These are phyloP conservation scores for Gymnoscopelus microlampas DNA, from an alignment of 2,797 vertebrate genomes.

Conservation along the genomic window DNA sequence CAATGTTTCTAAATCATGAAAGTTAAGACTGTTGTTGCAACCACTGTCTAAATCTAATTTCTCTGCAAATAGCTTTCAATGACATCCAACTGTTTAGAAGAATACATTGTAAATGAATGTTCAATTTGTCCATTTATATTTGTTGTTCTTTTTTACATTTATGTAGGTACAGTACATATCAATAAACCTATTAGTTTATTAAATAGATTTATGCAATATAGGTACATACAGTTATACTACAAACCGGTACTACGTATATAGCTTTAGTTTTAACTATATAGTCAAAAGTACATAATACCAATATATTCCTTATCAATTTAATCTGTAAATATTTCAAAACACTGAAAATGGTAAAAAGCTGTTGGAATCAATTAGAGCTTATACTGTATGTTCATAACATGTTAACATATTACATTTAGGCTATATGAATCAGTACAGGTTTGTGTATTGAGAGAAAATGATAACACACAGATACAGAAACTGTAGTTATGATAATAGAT, in stretches of 20 bases:
- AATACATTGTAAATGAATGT: too few relatives aligned
- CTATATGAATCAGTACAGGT: too few relatives aligned
- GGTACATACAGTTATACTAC: constrained; percentile 4
- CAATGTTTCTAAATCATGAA: too few relatives aligned
- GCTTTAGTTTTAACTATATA: neutral
- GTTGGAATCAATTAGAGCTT: too few relatives aligned
- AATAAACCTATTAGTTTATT: constrained; percentile 18
- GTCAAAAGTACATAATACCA: neutral
- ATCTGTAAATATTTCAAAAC: constrained; percentile 1
- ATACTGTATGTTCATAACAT: neutral
- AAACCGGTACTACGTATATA: neutral
- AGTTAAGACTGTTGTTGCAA: too few relatives aligned
- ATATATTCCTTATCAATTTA: neutral
- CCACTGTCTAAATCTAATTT: too few relatives aligned
- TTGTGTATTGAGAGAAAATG: too few relatives aligned
- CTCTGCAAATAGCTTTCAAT: too few relatives aligned
- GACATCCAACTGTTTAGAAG: too few relatives aligned
- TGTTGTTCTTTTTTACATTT: constrained; percentile 1
- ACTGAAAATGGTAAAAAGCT: neutral
- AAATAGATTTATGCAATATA: constrained; percentile 22
- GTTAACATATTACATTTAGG: neutral
- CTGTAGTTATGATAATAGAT: too few relatives aligned
- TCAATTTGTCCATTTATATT: too few relatives aligned
- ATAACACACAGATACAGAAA: too few relatives aligned
- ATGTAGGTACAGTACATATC: constrained; percentile 20